These are phyloP conservation scores for Orchesellides sinensis DNA, from an alignment of 2,888 invertebrate genomes.

Conservation along the genomic window DNA sequence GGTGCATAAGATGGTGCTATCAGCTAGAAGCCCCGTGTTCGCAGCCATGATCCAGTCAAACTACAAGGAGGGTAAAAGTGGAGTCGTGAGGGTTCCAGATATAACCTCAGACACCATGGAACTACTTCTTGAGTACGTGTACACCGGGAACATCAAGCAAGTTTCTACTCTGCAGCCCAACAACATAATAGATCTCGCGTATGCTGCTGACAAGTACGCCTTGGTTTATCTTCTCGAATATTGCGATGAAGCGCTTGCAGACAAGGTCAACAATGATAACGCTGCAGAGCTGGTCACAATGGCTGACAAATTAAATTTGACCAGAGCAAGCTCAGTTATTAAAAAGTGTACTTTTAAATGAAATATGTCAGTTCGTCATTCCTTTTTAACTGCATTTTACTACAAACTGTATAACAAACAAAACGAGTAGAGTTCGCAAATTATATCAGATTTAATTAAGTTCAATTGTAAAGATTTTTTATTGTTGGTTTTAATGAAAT, in stretches of 20 bases:
- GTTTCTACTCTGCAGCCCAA: too few species aligned
- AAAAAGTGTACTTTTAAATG: too few species aligned
- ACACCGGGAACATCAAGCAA: background rate
- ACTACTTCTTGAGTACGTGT: background rate
- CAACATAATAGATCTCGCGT: background rate
- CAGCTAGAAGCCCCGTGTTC: background rate
- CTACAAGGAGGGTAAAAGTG: background rate
- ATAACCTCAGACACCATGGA: background rate
- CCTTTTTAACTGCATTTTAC: too few species aligned
- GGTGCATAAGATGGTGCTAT: too few species aligned
- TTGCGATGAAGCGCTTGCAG: background rate
- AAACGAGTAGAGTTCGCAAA: too few species aligned
- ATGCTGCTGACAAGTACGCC: background rate
- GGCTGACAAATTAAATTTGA: background rate
- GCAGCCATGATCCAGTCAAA: background rate
- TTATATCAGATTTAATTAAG: background rate
- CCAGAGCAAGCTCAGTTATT: too few species aligned
- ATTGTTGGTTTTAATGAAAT: too few species aligned
- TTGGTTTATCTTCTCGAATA: background rate
- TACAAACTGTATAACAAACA: too few species aligned
- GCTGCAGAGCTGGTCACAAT: background rate
- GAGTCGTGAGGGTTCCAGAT: background rate
- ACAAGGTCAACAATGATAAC: background rate
- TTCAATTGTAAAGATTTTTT: background rate
- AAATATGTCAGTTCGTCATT: too few species aligned